Conservation (phyloP, 2,888 invertebrate genomes). For the Apodemia duryi region DNA sequence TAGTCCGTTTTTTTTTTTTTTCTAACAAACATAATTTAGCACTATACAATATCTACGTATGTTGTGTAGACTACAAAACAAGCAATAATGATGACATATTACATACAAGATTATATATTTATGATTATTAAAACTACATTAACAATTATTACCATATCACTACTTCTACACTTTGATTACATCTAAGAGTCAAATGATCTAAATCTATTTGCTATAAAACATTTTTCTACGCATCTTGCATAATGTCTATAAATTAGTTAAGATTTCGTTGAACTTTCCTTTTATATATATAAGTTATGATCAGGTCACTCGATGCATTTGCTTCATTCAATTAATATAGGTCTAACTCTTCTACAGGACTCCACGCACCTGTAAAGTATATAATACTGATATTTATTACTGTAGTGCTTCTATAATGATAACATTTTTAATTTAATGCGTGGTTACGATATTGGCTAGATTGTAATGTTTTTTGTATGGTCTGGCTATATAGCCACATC, state of each 20-base stretch:
- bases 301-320: background rate
- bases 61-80: background rate
- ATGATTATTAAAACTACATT: background rate
- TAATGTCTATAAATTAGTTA: constrained; percentile 2
- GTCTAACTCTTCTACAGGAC: background rate
- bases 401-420: background rate
- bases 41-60: constrained; percentile 5
- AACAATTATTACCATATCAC: constrained; percentile 3
- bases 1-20: no score
- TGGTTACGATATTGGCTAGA: background rate
- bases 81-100: background rate
- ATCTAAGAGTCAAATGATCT: background rate
- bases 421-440: background rate
- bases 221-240: constrained; percentile 2
- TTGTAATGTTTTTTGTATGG: background rate
- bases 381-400: background rate
- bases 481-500: no score
- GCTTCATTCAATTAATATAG: background rate
- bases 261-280: constrained; percentile 12
- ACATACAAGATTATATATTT: constrained; percentile 7
- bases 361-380: constrained; percentile 17
- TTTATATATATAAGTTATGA: constrained; percentile 1
- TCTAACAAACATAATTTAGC: background rate
- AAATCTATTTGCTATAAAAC: background rate
- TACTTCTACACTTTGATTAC: background rate